These are phyloP conservation scores for Papilio dardanus DNA, from an alignment of 1,140 invertebrate species.

Conservation along the genomic window DNA sequence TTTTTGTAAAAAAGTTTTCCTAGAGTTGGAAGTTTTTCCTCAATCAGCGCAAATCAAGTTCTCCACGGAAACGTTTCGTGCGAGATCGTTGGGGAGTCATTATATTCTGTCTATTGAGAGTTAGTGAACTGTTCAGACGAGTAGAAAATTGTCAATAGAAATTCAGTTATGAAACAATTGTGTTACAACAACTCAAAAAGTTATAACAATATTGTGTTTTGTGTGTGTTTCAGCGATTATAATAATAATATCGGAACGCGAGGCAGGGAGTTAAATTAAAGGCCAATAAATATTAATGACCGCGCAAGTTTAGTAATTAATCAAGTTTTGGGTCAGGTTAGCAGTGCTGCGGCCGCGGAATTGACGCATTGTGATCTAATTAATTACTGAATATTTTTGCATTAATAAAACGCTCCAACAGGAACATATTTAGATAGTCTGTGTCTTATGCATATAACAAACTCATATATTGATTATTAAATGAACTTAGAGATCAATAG, in stretches of 20 bases:
- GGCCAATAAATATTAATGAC: constrained; percentile 17
- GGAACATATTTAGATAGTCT: too few species aligned
- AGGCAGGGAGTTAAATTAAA: neutral
- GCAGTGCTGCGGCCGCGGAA: neutral
- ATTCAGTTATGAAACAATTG: neutral
- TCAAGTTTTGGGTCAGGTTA: neutral
- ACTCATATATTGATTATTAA: too few species aligned
- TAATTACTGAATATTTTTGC: neutral
- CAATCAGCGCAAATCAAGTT: neutral
- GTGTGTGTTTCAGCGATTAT: neutral
- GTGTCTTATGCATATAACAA: too few species aligned
- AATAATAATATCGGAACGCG: neutral
- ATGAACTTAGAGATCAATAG: neutral
- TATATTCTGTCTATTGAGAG: constrained; percentile 4
- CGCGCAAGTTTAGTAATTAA: constrained; percentile 13
- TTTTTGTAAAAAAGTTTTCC: neutral
- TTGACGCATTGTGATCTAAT: neutral
- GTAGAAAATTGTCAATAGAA: neutral
- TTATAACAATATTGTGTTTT: neutral
- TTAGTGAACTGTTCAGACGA: constrained; percentile 4
- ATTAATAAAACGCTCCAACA: too few species aligned
- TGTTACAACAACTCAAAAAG: neutral
- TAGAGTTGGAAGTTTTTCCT: neutral
- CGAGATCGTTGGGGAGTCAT: neutral
- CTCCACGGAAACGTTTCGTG: neutral